A percentile compares a stretch with the other conserved stretches of the same genome.
Evolutionary conservation across 2,113 vertebrate species (phyloP).

Genomic region (Ranitomeya variabilis): DNA sequence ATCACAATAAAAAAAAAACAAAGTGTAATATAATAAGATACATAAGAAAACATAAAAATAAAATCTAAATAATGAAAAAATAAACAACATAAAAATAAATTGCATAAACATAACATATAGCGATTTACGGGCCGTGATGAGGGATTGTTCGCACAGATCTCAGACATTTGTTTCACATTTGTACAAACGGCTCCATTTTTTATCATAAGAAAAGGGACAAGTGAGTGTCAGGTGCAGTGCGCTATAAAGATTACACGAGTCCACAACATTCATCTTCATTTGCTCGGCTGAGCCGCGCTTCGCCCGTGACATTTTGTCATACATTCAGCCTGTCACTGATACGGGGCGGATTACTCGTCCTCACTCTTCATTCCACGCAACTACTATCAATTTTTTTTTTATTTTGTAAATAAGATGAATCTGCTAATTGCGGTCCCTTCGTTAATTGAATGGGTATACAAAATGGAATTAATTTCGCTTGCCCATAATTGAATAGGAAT

Average conservation of each 20-base stretch:
- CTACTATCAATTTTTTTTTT: constrained; percentile 50
- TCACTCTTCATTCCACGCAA: constrained; percentile 39
- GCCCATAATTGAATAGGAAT: constrained; percentile 33
- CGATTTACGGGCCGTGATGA: constrained; percentile 26
- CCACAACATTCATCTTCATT: constrained; percentile 64
- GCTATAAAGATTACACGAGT: constrained; percentile 58
- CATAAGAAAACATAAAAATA: neutral
- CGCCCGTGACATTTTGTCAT: constrained; percentile 60
- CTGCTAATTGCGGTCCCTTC: constrained; percentile 17
- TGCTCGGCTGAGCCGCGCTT: constrained; percentile 60
- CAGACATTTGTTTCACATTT: constrained; percentile 53
- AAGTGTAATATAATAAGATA: no score
- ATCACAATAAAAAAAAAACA: no score
- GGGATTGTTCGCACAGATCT: constrained; percentile 44
- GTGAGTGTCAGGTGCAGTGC: constrained; percentile 39
- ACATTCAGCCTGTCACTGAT: constrained; percentile 54
- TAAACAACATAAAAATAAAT: neutral
- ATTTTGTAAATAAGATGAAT: constrained; percentile 5
- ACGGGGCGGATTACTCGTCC: neutral
- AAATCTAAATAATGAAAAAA: neutral
- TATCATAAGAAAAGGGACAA: constrained; percentile 62
- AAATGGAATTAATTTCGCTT: constrained; percentile 28
- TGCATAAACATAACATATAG: neutral
- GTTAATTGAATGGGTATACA: constrained; percentile 28
- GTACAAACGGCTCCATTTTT: constrained; percentile 59